These are phyloP conservation scores for Biston stratarius DNA, from an alignment of 2,888 invertebrate genomes.

Conservation along the genomic window DNA sequence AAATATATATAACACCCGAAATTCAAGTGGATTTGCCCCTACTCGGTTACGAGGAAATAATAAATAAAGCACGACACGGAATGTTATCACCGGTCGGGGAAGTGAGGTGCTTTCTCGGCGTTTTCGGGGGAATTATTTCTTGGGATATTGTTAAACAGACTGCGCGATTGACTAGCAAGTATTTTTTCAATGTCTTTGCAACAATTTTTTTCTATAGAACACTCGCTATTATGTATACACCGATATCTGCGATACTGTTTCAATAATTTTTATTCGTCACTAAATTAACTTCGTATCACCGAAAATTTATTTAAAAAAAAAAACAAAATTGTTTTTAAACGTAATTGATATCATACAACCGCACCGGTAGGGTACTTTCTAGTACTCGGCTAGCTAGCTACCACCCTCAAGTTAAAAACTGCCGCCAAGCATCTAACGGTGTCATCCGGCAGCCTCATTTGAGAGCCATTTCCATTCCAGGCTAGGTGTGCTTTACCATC, in stretches of 20 bases:
- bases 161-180: conserved; percentile 18
- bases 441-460: no score
- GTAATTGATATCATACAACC: no score
- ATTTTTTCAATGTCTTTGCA: neutral
- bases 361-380: no score
- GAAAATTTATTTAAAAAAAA: no score
- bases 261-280: no score
- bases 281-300: no score
- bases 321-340: no score
- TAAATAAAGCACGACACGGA: conserved; percentile 42
- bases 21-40: conserved; percentile 41
- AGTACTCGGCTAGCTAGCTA: no score
- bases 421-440: no score
- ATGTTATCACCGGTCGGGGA: conserved; percentile 40
- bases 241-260: neutral
- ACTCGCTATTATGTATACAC: neutral
- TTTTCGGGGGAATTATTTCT: conserved; percentile 29
- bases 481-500: no score
- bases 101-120: conserved; percentile 22
- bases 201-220: neutral
- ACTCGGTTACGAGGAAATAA: conserved; percentile 43
- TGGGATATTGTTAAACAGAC: conserved; percentile 25
- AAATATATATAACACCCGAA: conserved; percentile 37
- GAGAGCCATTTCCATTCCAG: no score
- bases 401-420: no score